Evolutionary conservation across 2,888 invertebrate genomes (phyloP).

Genomic region (Linnaemya tessellans): DNA sequence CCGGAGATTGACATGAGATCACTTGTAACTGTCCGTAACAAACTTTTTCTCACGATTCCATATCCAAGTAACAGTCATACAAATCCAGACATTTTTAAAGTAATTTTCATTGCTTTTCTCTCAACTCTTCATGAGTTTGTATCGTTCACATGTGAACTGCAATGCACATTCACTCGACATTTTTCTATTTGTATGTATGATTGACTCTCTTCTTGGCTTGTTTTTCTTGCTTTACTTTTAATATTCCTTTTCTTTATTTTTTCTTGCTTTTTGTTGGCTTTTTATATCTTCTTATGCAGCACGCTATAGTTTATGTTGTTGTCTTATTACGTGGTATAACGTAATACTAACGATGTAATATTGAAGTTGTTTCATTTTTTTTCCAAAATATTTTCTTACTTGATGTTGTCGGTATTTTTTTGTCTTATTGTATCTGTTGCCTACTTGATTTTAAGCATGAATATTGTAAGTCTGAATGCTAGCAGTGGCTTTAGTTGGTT

Average conservation of each 20-base stretch:
- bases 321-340: constrained; percentile 66
- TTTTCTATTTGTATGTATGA: not conserved
- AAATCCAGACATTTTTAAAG: not conserved
- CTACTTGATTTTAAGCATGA: constrained; percentile 38
- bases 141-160: constrained; percentile 57
- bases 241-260: not conserved
- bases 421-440: constrained; percentile 29
- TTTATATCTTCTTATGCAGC: constrained; percentile 48
- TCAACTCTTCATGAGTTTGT: constrained; percentile 5
- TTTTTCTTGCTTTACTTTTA: constrained; percentile 21
- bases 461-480: constrained; percentile 8
- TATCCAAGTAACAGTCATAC: not conserved
- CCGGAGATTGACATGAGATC: too few species aligned
- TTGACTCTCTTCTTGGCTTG: not conserved
- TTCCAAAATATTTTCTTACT: constrained; percentile 19
- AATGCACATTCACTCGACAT: not conserved
- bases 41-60: not conserved
- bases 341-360: constrained; percentile 71
- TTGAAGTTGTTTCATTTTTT: constrained; percentile 19
- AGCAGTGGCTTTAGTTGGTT: constrained; percentile 1
- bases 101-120: constrained; percentile 37
- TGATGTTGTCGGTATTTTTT: constrained; percentile 23
- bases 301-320: not conserved
- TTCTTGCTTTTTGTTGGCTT: constrained; percentile 4
- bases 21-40: too few species aligned